Evolutionary conservation across 2,888 invertebrate genomes (phyloP).

Genomic region (Cheilosia urbana): DNA sequence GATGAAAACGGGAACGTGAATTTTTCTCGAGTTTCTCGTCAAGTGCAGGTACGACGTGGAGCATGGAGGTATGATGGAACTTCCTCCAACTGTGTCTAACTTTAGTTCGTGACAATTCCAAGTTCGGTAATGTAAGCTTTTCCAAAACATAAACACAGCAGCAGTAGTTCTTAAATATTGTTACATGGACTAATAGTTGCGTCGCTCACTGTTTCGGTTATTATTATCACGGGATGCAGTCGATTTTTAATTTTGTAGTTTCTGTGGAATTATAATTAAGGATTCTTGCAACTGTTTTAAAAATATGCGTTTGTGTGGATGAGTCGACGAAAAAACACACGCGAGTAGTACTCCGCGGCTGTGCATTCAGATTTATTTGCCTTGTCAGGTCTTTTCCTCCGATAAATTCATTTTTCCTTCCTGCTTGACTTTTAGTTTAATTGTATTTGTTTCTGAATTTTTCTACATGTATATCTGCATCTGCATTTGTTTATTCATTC

Average conservation of each 20-base stretch:
- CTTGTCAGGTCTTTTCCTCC: background rate
- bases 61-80: too few relatives aligned
- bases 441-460: background rate
- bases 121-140: too few relatives aligned
- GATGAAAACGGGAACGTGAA: too few relatives aligned
- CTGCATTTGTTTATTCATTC: background rate
- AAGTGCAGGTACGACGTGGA: too few relatives aligned
- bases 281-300: slow-evolving; percentile 33
- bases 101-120: too few relatives aligned
- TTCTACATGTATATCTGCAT: background rate
- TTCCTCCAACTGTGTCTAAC: too few relatives aligned
- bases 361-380: slow-evolving; percentile 20
- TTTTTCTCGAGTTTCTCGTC: too few relatives aligned
- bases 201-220: slow-evolving; percentile 6
- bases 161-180: too few relatives aligned
- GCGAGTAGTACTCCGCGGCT: background rate
- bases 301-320: background rate
- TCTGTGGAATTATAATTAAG: slow-evolving; percentile 36
- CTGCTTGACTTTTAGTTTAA: slow-evolving; percentile 18
- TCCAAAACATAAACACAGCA: too few relatives aligned
- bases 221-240: slow-evolving; percentile 3
- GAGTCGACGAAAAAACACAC: background rate
- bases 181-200: background rate
- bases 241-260: background rate
- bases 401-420: slow-evolving; percentile 11